phyloP scores from a whole-genome alignment of 2,113 vertebrate species.

The Nicator chloris region DNA sequence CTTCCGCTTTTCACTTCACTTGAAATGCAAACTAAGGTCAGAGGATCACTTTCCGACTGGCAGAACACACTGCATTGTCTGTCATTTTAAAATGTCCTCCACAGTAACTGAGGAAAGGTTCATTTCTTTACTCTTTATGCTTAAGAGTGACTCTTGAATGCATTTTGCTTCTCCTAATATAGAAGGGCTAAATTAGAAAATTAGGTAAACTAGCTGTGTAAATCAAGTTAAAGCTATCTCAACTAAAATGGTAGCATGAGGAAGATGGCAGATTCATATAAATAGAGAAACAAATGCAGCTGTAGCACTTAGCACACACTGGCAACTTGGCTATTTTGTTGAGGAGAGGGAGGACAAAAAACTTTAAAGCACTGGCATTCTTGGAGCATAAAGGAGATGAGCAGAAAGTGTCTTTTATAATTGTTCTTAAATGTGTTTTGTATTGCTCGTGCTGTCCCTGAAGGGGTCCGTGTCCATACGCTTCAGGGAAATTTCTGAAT shows the following conservation, averaged over 20 bases:
- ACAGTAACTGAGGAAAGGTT: not conserved
- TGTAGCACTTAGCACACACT: not conserved
- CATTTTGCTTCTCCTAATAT: constrained; percentile 7
- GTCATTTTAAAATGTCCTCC: constrained; percentile 19
- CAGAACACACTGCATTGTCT: constrained; percentile 38
- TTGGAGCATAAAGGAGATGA: constrained; percentile 1
- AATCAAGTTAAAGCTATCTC: constrained; percentile 13
- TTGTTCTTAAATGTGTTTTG: constrained; percentile 48
- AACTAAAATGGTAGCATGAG: not conserved
- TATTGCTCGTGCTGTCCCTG: not conserved
- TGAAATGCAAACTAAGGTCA: constrained; percentile 66
- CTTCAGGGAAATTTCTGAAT: constrained; percentile 17
- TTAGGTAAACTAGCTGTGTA: constrained; percentile 27
- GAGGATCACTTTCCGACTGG: constrained; percentile 45
- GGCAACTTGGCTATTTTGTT: constrained; percentile 17
- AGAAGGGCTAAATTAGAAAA: constrained; percentile 37
- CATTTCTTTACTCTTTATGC: not conserved
- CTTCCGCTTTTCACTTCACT: constrained; percentile 34
- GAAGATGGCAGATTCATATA: constrained; percentile 30
- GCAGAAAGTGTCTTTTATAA: constrained; percentile 32
- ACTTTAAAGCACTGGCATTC: constrained; percentile 37
- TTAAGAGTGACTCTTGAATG: not conserved
- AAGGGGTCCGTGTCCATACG: not conserved
- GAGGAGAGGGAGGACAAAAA: constrained; percentile 20
- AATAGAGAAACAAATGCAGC: constrained; percentile 35